phyloP scores from a whole-genome alignment of 2,797 vertebrate genomes.

The Sternarchorhynchus goeldii region DNA sequence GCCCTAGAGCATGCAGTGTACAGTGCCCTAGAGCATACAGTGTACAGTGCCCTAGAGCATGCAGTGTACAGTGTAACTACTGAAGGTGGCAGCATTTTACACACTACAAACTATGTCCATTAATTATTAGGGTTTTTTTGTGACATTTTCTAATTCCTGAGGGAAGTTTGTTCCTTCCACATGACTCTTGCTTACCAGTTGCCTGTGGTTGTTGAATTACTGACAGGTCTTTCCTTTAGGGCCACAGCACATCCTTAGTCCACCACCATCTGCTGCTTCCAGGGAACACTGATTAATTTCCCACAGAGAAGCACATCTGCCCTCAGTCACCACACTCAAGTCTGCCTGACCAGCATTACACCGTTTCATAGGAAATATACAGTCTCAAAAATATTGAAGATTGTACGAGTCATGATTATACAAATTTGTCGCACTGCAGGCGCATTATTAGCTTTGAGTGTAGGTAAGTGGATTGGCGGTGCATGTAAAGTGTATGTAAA shows the following conservation, averaged over 20 bases:
- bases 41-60: no score
- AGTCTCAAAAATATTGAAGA: no score
- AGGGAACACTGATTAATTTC: no score
- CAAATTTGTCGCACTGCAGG: not conserved
- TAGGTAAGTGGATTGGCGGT: not conserved
- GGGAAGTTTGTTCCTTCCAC: not conserved
- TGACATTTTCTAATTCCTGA: not conserved
- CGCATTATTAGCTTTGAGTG: not conserved
- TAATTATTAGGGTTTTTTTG: not conserved
- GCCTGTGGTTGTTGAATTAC: slow-evolving; percentile 10
- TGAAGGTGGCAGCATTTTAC: slow-evolving; percentile 38
- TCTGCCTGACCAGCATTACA: no score
- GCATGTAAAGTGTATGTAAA: not conserved
- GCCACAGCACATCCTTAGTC: not conserved
- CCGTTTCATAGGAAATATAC: no score
- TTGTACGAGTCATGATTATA: not conserved
- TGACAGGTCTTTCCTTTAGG: slow-evolving; percentile 1
- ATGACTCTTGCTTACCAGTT: not conserved
- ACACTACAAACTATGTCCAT: not conserved
- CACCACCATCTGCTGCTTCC: not conserved
- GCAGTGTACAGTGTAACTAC: not conserved
- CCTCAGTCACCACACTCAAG: no score
- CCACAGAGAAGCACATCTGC: not conserved
- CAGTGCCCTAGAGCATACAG: no score
- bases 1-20: no score